phyloP scores from a whole-genome alignment of 64 coral and sea anemone species.

The Platygyra sinensis region DNA sequence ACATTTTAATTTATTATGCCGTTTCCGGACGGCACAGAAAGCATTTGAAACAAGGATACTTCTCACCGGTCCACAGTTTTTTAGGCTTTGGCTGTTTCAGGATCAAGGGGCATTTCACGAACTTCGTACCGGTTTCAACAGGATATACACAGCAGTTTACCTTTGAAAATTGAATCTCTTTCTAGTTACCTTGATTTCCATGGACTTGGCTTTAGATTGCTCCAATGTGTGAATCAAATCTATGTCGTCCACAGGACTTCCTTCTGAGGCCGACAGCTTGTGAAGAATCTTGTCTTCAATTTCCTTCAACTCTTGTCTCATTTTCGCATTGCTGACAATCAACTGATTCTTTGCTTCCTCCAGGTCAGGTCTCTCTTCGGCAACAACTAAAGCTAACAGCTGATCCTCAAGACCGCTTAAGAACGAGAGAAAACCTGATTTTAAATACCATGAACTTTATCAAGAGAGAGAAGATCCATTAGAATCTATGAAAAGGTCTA shows the following conservation, averaged over 20 bases:
- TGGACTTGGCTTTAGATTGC: constrained; percentile 90
- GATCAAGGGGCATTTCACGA: too few species aligned
- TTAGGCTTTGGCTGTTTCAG: too few species aligned
- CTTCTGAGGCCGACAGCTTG: constrained; percentile 88
- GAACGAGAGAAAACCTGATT: neutral
- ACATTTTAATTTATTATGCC: too few species aligned
- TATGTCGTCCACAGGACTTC: constrained; percentile 95
- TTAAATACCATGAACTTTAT: neutral
- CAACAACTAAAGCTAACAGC: constrained; percentile 88
- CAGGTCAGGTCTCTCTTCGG: constrained; percentile 93
- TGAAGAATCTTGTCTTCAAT: constrained; percentile 98
- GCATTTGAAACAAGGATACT: too few species aligned
- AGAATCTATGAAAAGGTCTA: too few species aligned
- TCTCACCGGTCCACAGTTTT: too few species aligned
- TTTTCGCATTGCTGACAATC: constrained; percentile 95
- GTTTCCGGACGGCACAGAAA: too few species aligned
- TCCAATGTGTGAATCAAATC: constrained; percentile 93
- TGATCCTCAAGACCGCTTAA: constrained; percentile 96
- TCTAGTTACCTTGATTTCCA: constrained; percentile 91
- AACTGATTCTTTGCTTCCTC: constrained; percentile 98
- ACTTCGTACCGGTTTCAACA: too few species aligned
- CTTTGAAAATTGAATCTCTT: neutral
- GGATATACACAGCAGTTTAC: too few species aligned
- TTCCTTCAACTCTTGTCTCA: constrained; percentile 96
- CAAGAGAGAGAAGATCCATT: neutral